Conservation (phyloP, 2,888 invertebrate genomes). For the Ophonus ardosiacus region DNA sequence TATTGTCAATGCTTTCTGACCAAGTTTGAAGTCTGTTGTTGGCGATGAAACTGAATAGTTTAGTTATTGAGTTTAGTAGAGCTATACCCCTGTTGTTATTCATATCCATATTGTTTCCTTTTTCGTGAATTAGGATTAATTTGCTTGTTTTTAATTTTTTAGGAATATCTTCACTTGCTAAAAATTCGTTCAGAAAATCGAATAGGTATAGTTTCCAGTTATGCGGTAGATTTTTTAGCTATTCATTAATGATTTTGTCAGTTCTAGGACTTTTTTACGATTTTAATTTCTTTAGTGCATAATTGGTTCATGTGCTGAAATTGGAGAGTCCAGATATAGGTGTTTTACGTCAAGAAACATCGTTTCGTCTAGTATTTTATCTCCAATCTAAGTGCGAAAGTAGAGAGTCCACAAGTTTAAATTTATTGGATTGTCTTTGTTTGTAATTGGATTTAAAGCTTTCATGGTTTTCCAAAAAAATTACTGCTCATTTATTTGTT, state of each 20-base stretch:
- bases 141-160: slow-evolving; percentile 6
- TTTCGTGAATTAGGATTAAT: slow-evolving; percentile 10
- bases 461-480: neutral
- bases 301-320: neutral
- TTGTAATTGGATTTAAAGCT: neutral
- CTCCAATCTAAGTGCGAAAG: neutral
- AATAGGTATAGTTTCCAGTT: neutral
- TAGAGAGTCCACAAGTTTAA: neutral
- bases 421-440: neutral
- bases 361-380: neutral
- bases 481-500: neutral
- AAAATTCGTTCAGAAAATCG: neutral
- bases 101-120: neutral
- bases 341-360: neutral
- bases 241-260: neutral
- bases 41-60: neutral
- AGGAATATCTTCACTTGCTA: neutral
- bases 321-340: neutral
- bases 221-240: slow-evolving; percentile 1
- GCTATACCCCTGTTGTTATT: slow-evolving; percentile 34
- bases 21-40: slow-evolving; percentile 27
- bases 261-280: neutral
- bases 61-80: slow-evolving; percentile 11
- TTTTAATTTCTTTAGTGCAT: neutral
- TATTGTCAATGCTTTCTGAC: slow-evolving; percentile 7